Percentiles rank a stretch among this genome's conserved stretches.
phyloP scores from a whole-genome alignment of 2,888 invertebrate genomes.

The Aphidoletes aphidimyza region DNA sequence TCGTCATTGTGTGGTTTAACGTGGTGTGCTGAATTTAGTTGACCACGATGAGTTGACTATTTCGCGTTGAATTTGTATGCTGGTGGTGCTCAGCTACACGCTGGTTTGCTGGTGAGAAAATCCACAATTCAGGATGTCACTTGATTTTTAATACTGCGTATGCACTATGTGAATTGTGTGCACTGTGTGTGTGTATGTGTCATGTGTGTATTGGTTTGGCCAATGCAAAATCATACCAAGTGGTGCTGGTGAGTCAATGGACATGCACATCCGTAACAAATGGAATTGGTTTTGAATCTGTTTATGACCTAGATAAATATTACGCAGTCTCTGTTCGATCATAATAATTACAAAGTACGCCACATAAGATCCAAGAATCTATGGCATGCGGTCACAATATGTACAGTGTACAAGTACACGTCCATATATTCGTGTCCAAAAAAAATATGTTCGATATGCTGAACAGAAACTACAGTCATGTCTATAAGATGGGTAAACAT shows the following conservation, averaged over 20 bases:
- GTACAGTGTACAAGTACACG: not conserved
- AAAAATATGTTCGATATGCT: too few relatives aligned
- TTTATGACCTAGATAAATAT: constrained; percentile 43
- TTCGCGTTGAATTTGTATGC: too few relatives aligned
- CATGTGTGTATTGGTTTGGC: not conserved
- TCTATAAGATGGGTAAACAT: too few relatives aligned
- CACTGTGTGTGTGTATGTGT: not conserved
- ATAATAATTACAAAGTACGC: not conserved
- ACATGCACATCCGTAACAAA: constrained; percentile 4
- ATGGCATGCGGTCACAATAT: constrained; percentile 19
- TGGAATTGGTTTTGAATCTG: not conserved
- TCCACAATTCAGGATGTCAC: not conserved
- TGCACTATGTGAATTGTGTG: not conserved
- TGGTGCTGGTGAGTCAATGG: not conserved
- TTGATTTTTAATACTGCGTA: constrained; percentile 19
- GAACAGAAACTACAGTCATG: too few relatives aligned
- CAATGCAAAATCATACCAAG: not conserved
- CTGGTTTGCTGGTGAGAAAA: not conserved
- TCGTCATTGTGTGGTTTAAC: too few relatives aligned
- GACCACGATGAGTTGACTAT: too few relatives aligned
- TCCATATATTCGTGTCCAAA: not conserved
- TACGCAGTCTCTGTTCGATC: constrained; percentile 43
- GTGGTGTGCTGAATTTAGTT: too few relatives aligned
- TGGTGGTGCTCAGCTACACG: too few relatives aligned
- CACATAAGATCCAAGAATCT: not conserved